Conservation (phyloP, 2,113 vertebrate genomes). For the Ascaphus truei region DNA sequence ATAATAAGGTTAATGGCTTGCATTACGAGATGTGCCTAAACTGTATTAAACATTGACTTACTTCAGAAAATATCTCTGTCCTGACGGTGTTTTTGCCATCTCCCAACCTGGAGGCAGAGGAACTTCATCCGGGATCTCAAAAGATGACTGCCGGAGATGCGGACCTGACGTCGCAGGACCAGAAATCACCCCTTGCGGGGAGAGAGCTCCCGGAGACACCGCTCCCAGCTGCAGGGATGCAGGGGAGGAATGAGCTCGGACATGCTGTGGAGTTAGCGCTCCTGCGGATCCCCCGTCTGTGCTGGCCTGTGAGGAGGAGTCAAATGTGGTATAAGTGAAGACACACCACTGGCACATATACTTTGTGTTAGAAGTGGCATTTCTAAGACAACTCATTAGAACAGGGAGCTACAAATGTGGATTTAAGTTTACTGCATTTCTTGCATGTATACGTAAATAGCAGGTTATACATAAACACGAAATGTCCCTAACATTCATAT, state of each 20-base stretch:
- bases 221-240: constrained; percentile 88
- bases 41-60: constrained; percentile 68
- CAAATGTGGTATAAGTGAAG: not conserved
- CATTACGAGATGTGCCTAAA: no score
- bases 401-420: no score
- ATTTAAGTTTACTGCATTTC: no score
- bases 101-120: constrained; percentile 94
- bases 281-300: constrained; percentile 88
- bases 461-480: no score
- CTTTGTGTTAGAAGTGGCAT: no score
- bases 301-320: constrained; percentile 77
- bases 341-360: not conserved
- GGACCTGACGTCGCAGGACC: constrained; percentile 69
- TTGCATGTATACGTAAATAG: no score
- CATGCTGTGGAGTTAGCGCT: constrained; percentile 85
- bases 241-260: constrained; percentile 93
- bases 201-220: constrained; percentile 73
- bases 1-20: no score
- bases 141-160: constrained; percentile 95
- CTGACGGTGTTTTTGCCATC: constrained; percentile 95
- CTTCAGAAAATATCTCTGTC: constrained; percentile 98
- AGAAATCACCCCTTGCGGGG: constrained; percentile 65
- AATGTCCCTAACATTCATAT: no score
- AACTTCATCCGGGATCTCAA: constrained; percentile 92
- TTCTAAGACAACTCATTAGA: no score